phyloP scores from a whole-genome alignment of 2,797 vertebrate species.

The Podargus strigoides region DNA sequence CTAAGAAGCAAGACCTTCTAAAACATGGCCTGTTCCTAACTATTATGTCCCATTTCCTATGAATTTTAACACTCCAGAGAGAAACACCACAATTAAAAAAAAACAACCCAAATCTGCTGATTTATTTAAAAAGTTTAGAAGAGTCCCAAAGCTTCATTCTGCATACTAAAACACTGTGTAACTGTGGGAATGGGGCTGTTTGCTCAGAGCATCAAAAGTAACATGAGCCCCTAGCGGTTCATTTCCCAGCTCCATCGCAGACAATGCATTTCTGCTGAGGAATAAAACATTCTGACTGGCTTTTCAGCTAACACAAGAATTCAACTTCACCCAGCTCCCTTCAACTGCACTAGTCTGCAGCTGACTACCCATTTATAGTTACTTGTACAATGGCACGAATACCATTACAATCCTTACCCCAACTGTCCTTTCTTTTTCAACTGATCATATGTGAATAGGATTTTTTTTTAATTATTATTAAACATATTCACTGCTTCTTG shows the following conservation, averaged over 20 bases:
- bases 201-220: not conserved
- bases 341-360: not conserved
- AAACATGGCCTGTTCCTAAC: not conserved
- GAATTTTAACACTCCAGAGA: not conserved
- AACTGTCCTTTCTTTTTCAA: not conserved
- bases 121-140: not conserved
- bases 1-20: not conserved
- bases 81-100: not conserved
- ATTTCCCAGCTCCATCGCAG: not conserved
- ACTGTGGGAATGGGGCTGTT: not conserved
- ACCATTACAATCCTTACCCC: not conserved
- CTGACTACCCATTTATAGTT: not conserved
- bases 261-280: not conserved
- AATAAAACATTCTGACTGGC: not conserved
- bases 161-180: not conserved
- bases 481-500: not conserved
- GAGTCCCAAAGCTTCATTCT: not conserved
- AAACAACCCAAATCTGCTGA: not conserved
- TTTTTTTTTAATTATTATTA: not conserved
- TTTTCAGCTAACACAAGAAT: not conserved
- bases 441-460: not conserved
- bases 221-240: not conserved
- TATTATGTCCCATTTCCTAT: not conserved
- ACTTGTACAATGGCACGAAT: not conserved
- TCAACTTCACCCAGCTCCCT: not conserved